Evolutionary conservation across 2,888 invertebrate genomes (phyloP), one percentile per base, ranked within the genome.

Genomic region (Cerceris ruficornis): DNA sequence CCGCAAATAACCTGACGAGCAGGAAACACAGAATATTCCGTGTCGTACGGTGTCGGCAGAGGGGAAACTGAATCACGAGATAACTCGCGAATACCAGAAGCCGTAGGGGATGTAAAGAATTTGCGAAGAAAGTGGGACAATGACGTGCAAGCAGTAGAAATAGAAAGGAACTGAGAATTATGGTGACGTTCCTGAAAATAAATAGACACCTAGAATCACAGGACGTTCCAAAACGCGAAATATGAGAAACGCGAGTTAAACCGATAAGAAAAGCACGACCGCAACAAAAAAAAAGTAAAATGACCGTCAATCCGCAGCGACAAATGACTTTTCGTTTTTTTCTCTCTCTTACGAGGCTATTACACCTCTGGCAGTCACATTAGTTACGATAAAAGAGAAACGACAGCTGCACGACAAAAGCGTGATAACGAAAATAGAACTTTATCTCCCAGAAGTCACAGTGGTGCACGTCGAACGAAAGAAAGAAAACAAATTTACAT

Each of bases 351-450:
- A 13, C 8, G 46, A 46, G 46, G 46, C 7, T 49, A 15, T 17
- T 58, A 50, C 58, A 50, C 13, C 17, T n/a, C 42, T 46, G 28
- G 6, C 15, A 13, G 5, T 39, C 14, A 41, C 54, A n/a, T 72
- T 15, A 28, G 28, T 52, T 58, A 64, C 28, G 54, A 13, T 50
- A 15, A 57, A 66, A n/a, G 41, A 69, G 55, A 41, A 41, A 14
- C 57, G 9, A 17, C 52, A 58, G 52, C 46, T 62, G 46, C 7
- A 50, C n/a, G 42, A 15, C 11, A 55, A 52, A 28, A 54, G n/a
- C 7, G 13, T 41, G 11, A 1, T 28, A 69, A 59, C 64, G 15
- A 59, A 73, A 77, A 64, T 67, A 77, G 64, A 77, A 50, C 59
- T 69, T 72, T 72, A 61, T 61, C 55, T 60, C 15, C 8, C 14